Percentiles rank a stretch among this genome's conserved stretches.
These are phyloP conservation scores for Chirona hameri DNA, from an alignment of 2,888 invertebrate genomes.

Conservation along the genomic window DNA sequence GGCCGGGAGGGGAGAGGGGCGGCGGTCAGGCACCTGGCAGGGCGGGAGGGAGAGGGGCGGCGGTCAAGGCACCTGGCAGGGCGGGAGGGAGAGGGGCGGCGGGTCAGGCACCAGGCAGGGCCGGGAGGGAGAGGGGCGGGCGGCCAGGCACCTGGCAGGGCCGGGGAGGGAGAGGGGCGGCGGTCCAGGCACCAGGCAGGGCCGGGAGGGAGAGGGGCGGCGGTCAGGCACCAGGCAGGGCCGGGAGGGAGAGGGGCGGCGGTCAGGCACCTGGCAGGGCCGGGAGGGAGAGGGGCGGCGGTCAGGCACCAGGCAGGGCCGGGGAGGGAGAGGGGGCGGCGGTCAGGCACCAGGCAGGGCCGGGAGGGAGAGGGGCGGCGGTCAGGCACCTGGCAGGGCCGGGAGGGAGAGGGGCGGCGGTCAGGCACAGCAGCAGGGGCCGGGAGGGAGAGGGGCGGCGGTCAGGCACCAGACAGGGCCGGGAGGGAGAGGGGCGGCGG, in stretches of 20 bases:
- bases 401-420: background rate
- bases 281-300: background rate
- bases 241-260: slow-evolving; percentile 22
- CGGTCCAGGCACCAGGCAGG: slow-evolving; percentile 59
- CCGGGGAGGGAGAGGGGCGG: slow-evolving; percentile 22
- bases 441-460: too few species aligned
- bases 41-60: slow-evolving; percentile 25
- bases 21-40: slow-evolving; percentile 47
- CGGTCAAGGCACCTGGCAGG: slow-evolving; percentile 47
- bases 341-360: slow-evolving; percentile 47
- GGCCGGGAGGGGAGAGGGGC: slow-evolving; percentile 26
- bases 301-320: too few species aligned
- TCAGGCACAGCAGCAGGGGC: too few species aligned
- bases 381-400: slow-evolving; percentile 47
- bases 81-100: slow-evolving; percentile 24
- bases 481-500: background rate
- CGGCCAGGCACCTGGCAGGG: slow-evolving; percentile 48
- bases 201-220: slow-evolving; percentile 24
- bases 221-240: slow-evolving; percentile 47
- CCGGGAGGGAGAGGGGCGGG: too few species aligned
- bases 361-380: background rate
- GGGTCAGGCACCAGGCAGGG: too few species aligned
- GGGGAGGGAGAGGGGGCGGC: too few species aligned
- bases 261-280: slow-evolving; percentile 47
- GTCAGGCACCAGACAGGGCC: slow-evolving; percentile 50